Evolutionary conservation across 2,797 vertebrate genomes (phyloP), one percentile per base, ranked within the genome.

Genomic region (Poecilia wingei): DNA sequence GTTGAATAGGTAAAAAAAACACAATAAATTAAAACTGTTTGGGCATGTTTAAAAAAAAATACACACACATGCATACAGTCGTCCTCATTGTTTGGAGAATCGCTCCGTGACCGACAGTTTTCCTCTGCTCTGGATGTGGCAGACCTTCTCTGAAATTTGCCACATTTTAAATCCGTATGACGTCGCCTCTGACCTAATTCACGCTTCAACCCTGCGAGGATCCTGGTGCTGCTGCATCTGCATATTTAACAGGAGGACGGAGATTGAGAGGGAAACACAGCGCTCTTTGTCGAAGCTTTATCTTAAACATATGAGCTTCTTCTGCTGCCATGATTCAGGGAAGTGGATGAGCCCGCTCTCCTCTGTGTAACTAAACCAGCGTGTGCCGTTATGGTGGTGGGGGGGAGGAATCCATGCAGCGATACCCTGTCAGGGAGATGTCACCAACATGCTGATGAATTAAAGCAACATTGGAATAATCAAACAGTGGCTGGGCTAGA

Each of bases 171-270:
- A 89, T 47, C 53, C 41, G 77, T 70, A 75, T 87, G 89, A 92
- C 87, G 77, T 89, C 61, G 78, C 53, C 53, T 28, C 25, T 57
- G 92, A 94, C 92, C 94, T 91, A 94, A 77, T 92, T 94, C 89
- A 88, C 84, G 74, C 82, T 78, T 82, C 82, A 3, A 88, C 85
- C 74, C 83, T 64, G 43, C 57, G 51, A 82, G 88, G 83, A 81
- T 77, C 84, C 75, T 79, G 47, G 4, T 61, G 25, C 81, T 69
- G 83, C 84, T 84, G 81, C 79, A 89, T 91, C 87, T 94, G 92
- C 89, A 92, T 93, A 90, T 91, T 92, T 91, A 90, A 87, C 81
- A 87, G 81, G 68, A 72, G 80, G 41, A 70, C 36, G 41, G 46
- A 41, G 10, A n/a, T 1, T 20, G 75, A 12, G 0, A n/a, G 81